These are phyloP conservation scores for Takifugu ocellatus DNA, from an alignment of 2,797 vertebrate species.

Conservation along the genomic window DNA sequence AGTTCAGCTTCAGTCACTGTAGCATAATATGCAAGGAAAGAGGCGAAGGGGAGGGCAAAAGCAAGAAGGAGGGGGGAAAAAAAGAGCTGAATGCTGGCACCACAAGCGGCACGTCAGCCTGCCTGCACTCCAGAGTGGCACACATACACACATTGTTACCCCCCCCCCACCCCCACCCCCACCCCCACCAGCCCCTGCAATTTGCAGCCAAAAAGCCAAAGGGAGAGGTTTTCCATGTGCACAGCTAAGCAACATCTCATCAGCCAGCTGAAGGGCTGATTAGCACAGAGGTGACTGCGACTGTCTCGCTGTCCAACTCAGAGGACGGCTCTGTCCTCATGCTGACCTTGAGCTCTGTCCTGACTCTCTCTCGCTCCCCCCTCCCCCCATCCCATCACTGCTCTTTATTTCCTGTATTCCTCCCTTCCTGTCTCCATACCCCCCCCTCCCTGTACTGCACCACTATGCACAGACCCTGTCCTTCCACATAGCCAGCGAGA, in stretches of 20 bases:
- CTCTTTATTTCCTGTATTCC: constrained; percentile 31
- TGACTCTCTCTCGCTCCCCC: constrained; percentile 13
- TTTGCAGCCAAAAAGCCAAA: constrained; percentile 67
- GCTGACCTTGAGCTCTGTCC: constrained; percentile 62
- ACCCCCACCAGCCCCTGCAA: constrained; percentile 60
- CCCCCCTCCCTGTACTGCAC: constrained; percentile 57
- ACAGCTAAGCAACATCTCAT: constrained; percentile 66
- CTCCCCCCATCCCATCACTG: constrained; percentile 13
- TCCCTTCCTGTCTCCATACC: constrained; percentile 25
- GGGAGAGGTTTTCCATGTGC: constrained; percentile 50
- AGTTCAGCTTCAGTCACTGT: constrained; percentile 65
- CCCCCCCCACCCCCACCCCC: constrained; percentile 34
- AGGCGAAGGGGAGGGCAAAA: constrained; percentile 45
- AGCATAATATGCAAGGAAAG: constrained; percentile 64
- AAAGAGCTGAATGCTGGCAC: constrained; percentile 65
- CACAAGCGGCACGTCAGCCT: constrained; percentile 64
- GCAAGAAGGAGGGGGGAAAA: constrained; percentile 19
- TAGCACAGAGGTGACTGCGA: constrained; percentile 73
- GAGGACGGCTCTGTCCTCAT: constrained; percentile 66
- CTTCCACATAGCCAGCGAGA: constrained; percentile 64
- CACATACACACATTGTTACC: constrained; percentile 45
- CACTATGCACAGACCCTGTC: constrained; percentile 66
- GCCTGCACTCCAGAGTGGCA: constrained; percentile 67
- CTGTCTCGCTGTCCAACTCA: constrained; percentile 57
- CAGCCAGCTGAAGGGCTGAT: constrained; percentile 69